phyloP scores from a whole-genome alignment of 37 sponge, comb jelly and placozoan genomes.

The Axinella damicornis region DNA sequence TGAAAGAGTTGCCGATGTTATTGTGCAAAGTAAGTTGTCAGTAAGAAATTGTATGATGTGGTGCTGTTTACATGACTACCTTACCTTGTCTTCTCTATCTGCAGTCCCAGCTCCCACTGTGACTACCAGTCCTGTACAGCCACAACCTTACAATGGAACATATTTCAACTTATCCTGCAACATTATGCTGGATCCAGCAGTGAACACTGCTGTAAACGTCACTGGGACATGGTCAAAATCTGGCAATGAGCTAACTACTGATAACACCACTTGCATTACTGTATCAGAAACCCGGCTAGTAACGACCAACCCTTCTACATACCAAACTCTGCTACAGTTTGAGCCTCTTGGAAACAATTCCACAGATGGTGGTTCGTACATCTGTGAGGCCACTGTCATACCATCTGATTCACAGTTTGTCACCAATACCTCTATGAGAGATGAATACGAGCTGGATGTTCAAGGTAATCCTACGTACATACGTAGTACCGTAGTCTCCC shows the following conservation, averaged over 20 bases:
- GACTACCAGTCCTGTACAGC: background rate
- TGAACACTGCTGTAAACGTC: constrained; percentile 34
- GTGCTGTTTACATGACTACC: no score
- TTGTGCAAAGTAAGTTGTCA: constrained; percentile 34
- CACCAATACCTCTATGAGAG: background rate
- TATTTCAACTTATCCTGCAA: background rate
- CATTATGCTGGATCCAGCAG: background rate
- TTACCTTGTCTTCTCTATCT: background rate
- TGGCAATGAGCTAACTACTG: background rate
- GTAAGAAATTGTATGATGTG: no score
- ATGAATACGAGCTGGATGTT: no score
- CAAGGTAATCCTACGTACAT: constrained; percentile 4
- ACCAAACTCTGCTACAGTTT: background rate
- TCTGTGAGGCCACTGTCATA: background rate
- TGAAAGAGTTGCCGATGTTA: background rate
- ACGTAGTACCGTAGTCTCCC: no score
- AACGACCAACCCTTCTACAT: no score
- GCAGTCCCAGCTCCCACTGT: constrained; percentile 21
- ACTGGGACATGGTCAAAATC: constrained; percentile 13
- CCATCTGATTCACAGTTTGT: background rate
- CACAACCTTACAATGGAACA: constrained; percentile 24
- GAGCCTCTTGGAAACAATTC: constrained; percentile 1
- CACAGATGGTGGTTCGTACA: constrained; percentile 1
- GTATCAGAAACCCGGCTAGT: no score
- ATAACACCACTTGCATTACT: background rate